These are phyloP conservation scores for Drosophila lacertosa DNA, from an alignment of 1,140 invertebrate genomes.

Conservation along the genomic window DNA sequence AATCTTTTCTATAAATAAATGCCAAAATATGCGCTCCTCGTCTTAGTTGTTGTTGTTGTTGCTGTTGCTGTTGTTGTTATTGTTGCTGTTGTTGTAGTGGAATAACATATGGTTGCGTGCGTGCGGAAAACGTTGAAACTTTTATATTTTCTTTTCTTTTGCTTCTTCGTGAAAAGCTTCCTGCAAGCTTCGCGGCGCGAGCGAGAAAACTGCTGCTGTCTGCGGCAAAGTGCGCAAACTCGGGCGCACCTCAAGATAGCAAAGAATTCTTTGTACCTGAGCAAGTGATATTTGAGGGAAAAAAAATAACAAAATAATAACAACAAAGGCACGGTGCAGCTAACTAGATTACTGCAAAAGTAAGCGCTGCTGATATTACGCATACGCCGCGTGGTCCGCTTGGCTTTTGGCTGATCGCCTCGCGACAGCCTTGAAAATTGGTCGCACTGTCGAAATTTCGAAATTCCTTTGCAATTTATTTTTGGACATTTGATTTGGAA, in stretches of 20 bases:
- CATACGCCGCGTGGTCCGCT: conserved; percentile 34
- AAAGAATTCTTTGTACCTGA: conserved; percentile 23
- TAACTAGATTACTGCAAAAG: conserved; percentile 10
- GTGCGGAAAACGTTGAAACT: conserved; percentile 55
- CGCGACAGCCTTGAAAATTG: conserved; percentile 39
- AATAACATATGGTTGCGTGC: conserved; percentile 72
- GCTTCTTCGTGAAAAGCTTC: conserved; percentile 39
- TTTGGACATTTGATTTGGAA: conserved; percentile 80
- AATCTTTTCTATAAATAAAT: conserved; percentile 77
- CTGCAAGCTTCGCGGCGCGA: conserved; percentile 42
- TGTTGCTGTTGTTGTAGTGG: conserved; percentile 48
- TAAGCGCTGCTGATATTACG: conserved; percentile 18
- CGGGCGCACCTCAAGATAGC: conserved; percentile 32
- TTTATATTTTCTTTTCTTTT: conserved; percentile 5
- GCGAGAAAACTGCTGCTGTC: conserved; percentile 58
- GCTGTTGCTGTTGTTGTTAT: conserved; percentile 22
- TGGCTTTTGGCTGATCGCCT: background rate
- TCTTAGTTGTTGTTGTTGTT: conserved; percentile 14
- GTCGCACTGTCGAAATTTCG: conserved; percentile 35
- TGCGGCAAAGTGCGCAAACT: conserved; percentile 65
- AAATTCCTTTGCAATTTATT: conserved; percentile 68
- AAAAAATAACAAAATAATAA: conserved; percentile 6
- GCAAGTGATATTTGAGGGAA: background rate
- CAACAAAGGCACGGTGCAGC: background rate
- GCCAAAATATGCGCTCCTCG: conserved; percentile 58